These are phyloP conservation scores for Potorous gilbertii DNA, from an alignment of 2,797 vertebrate genomes.

Conservation along the genomic window DNA sequence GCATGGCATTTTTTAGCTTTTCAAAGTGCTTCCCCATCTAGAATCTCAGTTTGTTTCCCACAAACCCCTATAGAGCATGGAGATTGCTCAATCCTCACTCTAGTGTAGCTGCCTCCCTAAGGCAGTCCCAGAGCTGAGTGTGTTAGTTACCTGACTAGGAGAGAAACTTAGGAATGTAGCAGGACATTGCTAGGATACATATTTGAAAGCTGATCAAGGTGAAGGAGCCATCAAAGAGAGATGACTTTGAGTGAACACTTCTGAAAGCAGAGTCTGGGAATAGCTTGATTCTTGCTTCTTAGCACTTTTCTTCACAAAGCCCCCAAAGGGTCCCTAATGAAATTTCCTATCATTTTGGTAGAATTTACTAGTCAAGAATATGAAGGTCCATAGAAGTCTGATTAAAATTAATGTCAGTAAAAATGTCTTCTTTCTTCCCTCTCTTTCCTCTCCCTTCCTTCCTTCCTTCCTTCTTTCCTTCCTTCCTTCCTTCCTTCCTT, in stretches of 20 bases:
- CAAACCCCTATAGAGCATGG: not conserved
- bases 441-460: not conserved
- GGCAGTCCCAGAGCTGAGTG: not conserved
- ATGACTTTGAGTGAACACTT: not conserved
- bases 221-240: not conserved
- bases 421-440: not conserved
- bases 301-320: not conserved
- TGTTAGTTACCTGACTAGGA: not conserved
- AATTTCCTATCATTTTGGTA: not conserved
- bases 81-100: not conserved
- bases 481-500: accelerated
- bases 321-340: not conserved
- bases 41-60: not conserved
- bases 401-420: not conserved
- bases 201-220: not conserved
- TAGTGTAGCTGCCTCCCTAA: not conserved
- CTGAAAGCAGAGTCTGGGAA: not conserved
- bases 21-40: not conserved
- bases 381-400: not conserved
- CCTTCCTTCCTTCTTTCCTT: not conserved
- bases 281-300: not conserved
- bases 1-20: not conserved
- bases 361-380: not conserved
- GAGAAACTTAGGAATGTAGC: not conserved
- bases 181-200: not conserved